Evolutionary conservation across 2,888 invertebrate genomes (phyloP), one percentile per base, ranked within the genome.

Genomic region (Pterostichus niger): DNA sequence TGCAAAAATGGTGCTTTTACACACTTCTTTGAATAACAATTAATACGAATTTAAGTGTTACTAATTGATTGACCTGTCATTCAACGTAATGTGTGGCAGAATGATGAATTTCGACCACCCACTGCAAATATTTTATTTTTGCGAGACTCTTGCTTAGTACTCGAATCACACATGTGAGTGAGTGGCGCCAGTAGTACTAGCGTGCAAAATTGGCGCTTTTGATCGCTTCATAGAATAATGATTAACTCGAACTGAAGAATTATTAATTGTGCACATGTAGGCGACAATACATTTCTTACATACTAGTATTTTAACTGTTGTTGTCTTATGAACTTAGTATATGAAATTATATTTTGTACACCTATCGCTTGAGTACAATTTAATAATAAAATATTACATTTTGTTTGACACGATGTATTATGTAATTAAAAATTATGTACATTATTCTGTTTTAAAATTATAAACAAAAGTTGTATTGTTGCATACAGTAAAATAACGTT

Each of bases 1-100:
- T 44, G 46, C 46, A 17, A 61, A 61, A 79, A 13, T 79, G 44
- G 44, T 15, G 33, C 52, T 31, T 46, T 61, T 52, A n/a, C 44
- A 49, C 61, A 35, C 49, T 68, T 49, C 80, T 35, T 33, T 80
- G 80, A 68, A 64, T 80, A 52, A 46, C 46, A 49, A 68, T 64
- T 80, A 31, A 24, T 7, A 2, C 15, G 33, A 75, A 75, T 46
- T 64, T 75, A 24, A 52, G 31, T 10, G 31, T 17, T 73, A 44
- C 46, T 73, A 73, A 46, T 75, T 75, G 71, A n/a, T 15, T 10
- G 7, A 59, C 7, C 59, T 17, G 59, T 9, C 40, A 40, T 1
- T 40, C 40, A 40, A 40, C 40, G 40, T 40, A 6, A 13, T 9
- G 52, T 52, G 6, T 52, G n/a, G 52, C 40, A 40, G 40, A 40